Base-by-base conservation (phyloP, 2,888 invertebrate genomes). In the Mesochorus sp. region DNA sequence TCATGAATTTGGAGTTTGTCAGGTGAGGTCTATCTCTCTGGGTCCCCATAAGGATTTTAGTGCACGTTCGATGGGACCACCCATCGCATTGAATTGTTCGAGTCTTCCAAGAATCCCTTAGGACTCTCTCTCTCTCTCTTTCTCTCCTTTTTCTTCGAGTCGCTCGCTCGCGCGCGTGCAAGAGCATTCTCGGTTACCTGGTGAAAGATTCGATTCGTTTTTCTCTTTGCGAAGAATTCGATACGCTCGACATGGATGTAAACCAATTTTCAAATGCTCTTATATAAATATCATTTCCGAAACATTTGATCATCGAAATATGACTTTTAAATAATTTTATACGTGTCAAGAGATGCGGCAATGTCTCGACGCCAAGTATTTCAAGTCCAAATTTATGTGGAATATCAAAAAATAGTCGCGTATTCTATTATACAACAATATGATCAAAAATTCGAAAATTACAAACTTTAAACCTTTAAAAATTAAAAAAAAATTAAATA, bases 61-160 rank as follows among this genome's bases (percentile, higher is more conserved):
- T 77, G 34, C 39, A 47, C 28, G 49, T 66, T 37, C 55, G 80
- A 81, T 62, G 73, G 82, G 86, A 85, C 86, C 86, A 86, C 86
- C 85, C 85, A 83, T 85, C 72, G 83, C 62, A 70, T 68, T 74
- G 84, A 83, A 85, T 83, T 82, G 84, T 81, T 77, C 82, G 78
- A 74, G 82, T 73, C 68, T 86, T 86, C 85, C 79, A 66, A 83
- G 86, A 86, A 86, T 82, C 79, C 68, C 80, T 79, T 79, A 73
- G 81, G 81, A 80, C 80, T 84, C 83, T 49, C 51, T 64, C 19
- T 28, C 49, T 26, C 12, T 39, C 24, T 4, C 51, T 49, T 37
- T 5, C 26, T 39, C 51, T 73, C 62, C 77, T 8, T 75, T 26
- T 39, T 71, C 53, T 42, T 53, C 55, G 34, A 24, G 28, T 37